Evolutionary conservation across 1,140 invertebrate species (phyloP).

Genomic region (Coenobita brevimanus): DNA sequence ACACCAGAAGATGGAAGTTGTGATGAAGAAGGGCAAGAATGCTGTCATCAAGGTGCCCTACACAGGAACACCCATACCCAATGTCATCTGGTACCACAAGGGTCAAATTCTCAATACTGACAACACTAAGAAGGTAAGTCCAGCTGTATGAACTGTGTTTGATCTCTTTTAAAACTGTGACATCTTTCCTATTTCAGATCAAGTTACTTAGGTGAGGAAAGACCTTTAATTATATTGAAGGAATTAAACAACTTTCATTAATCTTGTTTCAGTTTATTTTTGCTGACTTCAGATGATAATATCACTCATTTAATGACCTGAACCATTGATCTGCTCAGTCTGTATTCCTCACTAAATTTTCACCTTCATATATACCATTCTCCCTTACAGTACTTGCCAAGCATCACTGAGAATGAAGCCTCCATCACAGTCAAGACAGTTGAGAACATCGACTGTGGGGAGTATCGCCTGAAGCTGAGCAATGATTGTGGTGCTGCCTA

Average conservation of each 20-base stretch:
- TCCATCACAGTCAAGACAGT: conserved; percentile 83
- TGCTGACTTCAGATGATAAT: no score
- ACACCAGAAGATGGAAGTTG: conserved; percentile 79
- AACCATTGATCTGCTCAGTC: no score
- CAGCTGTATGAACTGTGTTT: no score
- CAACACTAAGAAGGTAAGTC: conserved; percentile 70
- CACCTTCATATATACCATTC: no score
- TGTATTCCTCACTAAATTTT: no score
- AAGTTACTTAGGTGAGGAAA: no score
- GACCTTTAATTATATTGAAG: background rate
- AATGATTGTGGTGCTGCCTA: conserved; percentile 84
- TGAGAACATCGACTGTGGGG: conserved; percentile 82
- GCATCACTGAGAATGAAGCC: conserved; percentile 81
- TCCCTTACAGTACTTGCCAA: conserved; percentile 73
- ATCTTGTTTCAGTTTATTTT: no score
- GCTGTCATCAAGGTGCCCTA: conserved; percentile 83
- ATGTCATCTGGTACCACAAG: conserved; percentile 84
- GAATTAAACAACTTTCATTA: background rate
- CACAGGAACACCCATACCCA: conserved; percentile 81
- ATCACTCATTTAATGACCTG: no score
- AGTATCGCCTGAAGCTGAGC: conserved; percentile 81
- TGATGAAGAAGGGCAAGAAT: conserved; percentile 81
- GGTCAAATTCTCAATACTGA: conserved; percentile 77
- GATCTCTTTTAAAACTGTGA: no score
- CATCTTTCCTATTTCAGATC: no score